Evolutionary conservation across 2,888 invertebrate genomes (phyloP).

Genomic region (Coenonympha arcania): DNA sequence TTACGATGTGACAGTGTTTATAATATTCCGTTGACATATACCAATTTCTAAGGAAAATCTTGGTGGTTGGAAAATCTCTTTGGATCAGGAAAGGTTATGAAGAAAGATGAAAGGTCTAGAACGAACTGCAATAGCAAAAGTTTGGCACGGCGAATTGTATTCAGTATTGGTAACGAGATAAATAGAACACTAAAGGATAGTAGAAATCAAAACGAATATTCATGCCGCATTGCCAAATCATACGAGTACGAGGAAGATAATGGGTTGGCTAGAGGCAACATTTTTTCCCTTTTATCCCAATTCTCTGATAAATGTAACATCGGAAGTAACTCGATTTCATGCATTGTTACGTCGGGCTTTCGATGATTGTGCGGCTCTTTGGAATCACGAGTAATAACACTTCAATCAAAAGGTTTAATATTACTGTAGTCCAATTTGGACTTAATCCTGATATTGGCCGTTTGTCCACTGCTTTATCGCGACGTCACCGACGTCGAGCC

Average conservation of each 20-base stretch:
- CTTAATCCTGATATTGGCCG: neutral
- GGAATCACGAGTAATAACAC: slow-evolving; percentile 1
- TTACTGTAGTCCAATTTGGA: neutral
- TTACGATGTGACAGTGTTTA: too few species aligned
- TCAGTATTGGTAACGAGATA: too few species aligned
- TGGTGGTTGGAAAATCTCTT: too few species aligned
- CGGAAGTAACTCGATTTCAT: slow-evolving; percentile 15
- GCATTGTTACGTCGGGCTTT: slow-evolving; percentile 13
- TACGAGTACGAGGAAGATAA: neutral
- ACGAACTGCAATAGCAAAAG: too few species aligned
- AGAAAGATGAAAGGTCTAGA: too few species aligned
- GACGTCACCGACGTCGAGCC: too few species aligned
- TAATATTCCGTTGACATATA: too few species aligned
- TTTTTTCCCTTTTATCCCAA: slow-evolving; percentile 14
- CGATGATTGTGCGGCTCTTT: slow-evolving; percentile 11
- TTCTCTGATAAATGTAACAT: slow-evolving; percentile 11
- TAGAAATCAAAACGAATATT: neutral
- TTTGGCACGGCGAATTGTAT: too few species aligned
- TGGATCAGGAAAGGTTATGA: too few species aligned
- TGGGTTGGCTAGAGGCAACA: neutral
- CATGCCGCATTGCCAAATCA: neutral
- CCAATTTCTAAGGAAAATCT: too few species aligned
- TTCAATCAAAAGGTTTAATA: neutral
- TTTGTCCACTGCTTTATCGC: too few species aligned
- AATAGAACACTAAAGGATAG: neutral